Conservation (phyloP, 2,888 invertebrate genomes). For the Scrobipalpa atriplicella region DNA sequence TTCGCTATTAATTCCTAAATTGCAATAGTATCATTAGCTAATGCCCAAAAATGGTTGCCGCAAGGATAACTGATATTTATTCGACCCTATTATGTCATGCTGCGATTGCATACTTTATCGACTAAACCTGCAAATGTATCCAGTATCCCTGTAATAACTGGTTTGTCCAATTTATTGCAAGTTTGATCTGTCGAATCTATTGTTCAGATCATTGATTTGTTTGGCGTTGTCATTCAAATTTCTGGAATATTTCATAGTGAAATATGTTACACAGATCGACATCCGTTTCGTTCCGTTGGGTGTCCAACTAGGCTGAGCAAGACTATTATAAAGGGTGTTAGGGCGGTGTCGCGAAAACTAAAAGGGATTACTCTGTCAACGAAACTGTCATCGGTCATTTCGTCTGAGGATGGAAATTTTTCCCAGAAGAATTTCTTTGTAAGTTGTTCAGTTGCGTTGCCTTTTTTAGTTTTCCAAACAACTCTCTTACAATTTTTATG, state of each 20-base stretch:
- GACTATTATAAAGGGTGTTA: background rate
- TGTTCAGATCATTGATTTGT: background rate
- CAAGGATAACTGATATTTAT: background rate
- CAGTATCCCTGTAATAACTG: background rate
- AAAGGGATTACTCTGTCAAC: no score
- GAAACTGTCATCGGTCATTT: no score
- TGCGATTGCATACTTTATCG: background rate
- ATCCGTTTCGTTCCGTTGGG: conserved; percentile 26
- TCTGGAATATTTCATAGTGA: background rate
- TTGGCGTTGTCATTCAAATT: conserved; percentile 2
- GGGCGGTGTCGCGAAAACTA: no score
- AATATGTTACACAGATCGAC: background rate
- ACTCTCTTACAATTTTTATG: no score
- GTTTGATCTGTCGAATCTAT: conserved; percentile 1
- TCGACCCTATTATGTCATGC: conserved; percentile 3
- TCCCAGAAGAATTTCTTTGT: no score
- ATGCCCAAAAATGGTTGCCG: background rate
- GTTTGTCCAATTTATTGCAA: background rate
- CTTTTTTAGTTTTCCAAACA: no score
- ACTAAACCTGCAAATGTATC: conserved; percentile 11
- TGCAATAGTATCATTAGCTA: conserved; percentile 4
- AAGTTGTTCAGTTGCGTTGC: no score
- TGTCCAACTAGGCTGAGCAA: conserved; percentile 29
- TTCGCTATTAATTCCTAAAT: background rate
- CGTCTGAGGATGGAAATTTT: no score